Conservation (phyloP, 2,888 invertebrate genomes). For the Deilephila elpenor region DNA sequence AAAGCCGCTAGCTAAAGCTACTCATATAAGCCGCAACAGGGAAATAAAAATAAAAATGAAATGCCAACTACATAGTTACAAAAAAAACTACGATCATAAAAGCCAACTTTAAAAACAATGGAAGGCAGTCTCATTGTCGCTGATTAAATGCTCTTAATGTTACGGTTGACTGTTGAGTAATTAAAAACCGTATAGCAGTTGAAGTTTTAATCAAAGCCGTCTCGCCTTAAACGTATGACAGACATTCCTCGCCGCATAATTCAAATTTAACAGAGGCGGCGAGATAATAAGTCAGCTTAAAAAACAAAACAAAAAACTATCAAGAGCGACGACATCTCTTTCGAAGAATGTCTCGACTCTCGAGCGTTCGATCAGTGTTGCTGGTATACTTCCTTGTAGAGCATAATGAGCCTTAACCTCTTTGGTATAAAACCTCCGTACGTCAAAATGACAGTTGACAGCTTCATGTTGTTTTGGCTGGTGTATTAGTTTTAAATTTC, state of each 20-base stretch:
- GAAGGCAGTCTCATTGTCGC: background rate
- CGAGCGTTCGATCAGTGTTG: slow-evolving; percentile 33
- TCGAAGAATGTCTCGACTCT: slow-evolving; percentile 49
- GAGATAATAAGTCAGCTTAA: slow-evolving; percentile 56
- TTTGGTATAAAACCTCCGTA: background rate
- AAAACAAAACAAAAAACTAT: slow-evolving; percentile 46
- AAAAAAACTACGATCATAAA: too few species aligned
- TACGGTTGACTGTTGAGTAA: slow-evolving; percentile 3
- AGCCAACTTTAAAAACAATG: background rate
- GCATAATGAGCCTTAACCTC: slow-evolving; percentile 12
- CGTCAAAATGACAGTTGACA: slow-evolving; percentile 8
- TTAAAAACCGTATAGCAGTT: slow-evolving; percentile 39
- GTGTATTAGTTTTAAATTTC: slow-evolving; percentile 39
- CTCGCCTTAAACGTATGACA: slow-evolving; percentile 43
- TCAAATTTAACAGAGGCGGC: slow-evolving; percentile 60
- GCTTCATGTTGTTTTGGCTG: slow-evolving; percentile 33
- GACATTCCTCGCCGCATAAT: slow-evolving; percentile 45
- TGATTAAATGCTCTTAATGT: background rate
- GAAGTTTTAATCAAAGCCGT: slow-evolving; percentile 48
- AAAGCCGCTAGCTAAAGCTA: too few species aligned
- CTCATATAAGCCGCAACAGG: too few species aligned
- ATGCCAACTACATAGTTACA: too few species aligned
- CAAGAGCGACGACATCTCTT: slow-evolving; percentile 47
- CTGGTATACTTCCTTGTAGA: slow-evolving; percentile 3
- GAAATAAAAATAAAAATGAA: too few species aligned